phyloP scores from a whole-genome alignment of 2,888 invertebrate species.

The Creontiades dilutus region DNA sequence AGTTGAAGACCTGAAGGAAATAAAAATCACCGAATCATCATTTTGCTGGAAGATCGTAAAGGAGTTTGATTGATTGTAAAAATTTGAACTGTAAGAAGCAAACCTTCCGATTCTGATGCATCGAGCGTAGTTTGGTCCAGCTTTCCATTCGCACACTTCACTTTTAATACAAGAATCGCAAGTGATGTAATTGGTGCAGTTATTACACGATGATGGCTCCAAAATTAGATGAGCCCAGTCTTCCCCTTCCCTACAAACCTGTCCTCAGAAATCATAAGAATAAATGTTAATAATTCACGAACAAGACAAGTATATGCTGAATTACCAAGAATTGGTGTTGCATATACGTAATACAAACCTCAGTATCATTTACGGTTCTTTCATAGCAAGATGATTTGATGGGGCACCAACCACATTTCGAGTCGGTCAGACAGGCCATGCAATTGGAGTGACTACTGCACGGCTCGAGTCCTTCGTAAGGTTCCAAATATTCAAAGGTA shows the following conservation, averaged over 20 bases:
- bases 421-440: slow-evolving; percentile 91
- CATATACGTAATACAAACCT: slow-evolving; percentile 78
- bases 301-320: neutral
- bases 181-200: slow-evolving; percentile 93
- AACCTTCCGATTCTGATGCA: slow-evolving; percentile 84
- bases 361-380: slow-evolving; percentile 84
- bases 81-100: too few relatives aligned
- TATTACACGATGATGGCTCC: slow-evolving; percentile 90
- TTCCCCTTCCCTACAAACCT: slow-evolving; percentile 76
- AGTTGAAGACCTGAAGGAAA: slow-evolving; percentile 76
- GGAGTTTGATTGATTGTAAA: too few relatives aligned
- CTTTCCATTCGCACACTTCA: slow-evolving; percentile 95
- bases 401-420: slow-evolving; percentile 95
- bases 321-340: neutral
- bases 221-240: slow-evolving; percentile 90
- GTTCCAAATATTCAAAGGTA: slow-evolving; percentile 93
- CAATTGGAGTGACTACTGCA: slow-evolving; percentile 91
- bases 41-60: too few relatives aligned
- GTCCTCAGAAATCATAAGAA: slow-evolving; percentile 20
- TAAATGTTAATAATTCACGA: neutral
- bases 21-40: neutral
- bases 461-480: slow-evolving; percentile 88
- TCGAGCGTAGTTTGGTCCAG: slow-evolving; percentile 86
- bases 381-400: slow-evolving; percentile 85
- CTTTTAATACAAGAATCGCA: slow-evolving; percentile 90